These are phyloP conservation scores for Mastomys natalensis DNA, from an alignment of 2,113 vertebrate genomes.

Conservation along the genomic window DNA sequence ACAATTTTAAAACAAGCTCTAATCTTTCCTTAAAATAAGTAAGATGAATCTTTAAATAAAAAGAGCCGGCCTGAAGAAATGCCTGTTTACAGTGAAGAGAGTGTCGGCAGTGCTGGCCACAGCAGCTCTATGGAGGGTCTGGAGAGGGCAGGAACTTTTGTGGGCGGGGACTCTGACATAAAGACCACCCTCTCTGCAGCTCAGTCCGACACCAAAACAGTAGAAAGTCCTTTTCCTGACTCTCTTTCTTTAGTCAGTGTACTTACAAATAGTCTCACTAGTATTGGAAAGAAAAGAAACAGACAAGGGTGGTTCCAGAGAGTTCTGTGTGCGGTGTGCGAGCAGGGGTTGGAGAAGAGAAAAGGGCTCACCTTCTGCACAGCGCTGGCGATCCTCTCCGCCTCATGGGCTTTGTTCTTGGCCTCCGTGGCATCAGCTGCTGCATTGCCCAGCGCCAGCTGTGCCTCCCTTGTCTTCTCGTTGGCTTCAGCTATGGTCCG, in stretches of 20 bases:
- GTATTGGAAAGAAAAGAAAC: neutral
- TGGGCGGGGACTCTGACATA: neutral
- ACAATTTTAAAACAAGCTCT: conserved; percentile 1
- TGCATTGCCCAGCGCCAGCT: conserved; percentile 92
- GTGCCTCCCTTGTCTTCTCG: conserved; percentile 93
- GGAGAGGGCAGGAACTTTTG: neutral
- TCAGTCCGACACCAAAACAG: neutral
- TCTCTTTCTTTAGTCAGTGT: neutral
- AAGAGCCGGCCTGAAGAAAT: neutral
- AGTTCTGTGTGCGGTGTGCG: neutral
- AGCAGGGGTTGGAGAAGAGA: rapidly evolving
- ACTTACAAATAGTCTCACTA: neutral
- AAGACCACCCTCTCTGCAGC: neutral
- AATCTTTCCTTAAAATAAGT: conserved; percentile 33
- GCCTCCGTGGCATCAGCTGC: conserved; percentile 92
- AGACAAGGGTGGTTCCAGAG: neutral
- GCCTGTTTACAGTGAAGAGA: neutral
- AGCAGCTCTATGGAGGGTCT: neutral
- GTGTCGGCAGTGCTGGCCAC: neutral
- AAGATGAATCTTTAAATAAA: neutral
- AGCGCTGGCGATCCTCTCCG: conserved; percentile 91
- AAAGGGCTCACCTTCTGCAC: conserved; percentile 92
- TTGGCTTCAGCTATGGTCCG: conserved; percentile 93
- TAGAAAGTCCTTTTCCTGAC: neutral
- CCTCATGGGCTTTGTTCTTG: conserved; percentile 92